Evolutionary conservation across 1,140 invertebrate genomes (phyloP), one percentile per base, ranked within the genome.

Genomic region (Heliconius hewitsoni): DNA sequence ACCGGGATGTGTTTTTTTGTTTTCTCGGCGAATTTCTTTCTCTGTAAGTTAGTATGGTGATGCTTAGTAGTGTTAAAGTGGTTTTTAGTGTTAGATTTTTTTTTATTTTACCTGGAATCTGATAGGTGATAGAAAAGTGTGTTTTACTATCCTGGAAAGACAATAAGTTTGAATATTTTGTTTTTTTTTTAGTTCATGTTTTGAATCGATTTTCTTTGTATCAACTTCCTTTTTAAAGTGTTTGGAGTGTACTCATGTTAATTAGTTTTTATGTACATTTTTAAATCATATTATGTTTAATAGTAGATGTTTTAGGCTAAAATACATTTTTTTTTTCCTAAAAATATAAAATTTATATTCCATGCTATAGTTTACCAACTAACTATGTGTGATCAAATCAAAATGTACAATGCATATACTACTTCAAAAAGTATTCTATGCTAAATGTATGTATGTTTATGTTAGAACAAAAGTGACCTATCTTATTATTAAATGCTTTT

Each of bases 11-110:
- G 72, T 82, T 84, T 86, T 89, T 91, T 50, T 85, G 84, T 86
- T 94, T 94, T 42, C 91, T 84, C 39, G 93, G 93, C 27, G 93
- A 94, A 76, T 87, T 89, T 23, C 93, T 78, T 37, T 94, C 93
- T 89, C 93, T 94, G 93, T 34, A 91, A 93, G 84, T 77, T 72
- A 72, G 73, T 78, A 55, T 66, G 34, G 39, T 77, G 76, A 70
- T 37, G 46, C 39, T 77, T 77, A 77, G 76, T 77, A 66, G n/a
- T 76, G 74, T 42, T 76, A 30, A 70, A 46, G 19, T 23, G 34
- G 6, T 6, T 55, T 23, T 30, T 66, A 66, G 50, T 73, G 46
- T 71, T 37, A 57, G 5, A n/a, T 71, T 34, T 5, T 71, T 66
- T 46, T 71, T 73, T 39, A 27, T 66, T 66, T 82, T 81, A 83